Evolutionary conservation across 2,797 vertebrate genomes (phyloP).

Genomic region (Argentina silus): DNA sequence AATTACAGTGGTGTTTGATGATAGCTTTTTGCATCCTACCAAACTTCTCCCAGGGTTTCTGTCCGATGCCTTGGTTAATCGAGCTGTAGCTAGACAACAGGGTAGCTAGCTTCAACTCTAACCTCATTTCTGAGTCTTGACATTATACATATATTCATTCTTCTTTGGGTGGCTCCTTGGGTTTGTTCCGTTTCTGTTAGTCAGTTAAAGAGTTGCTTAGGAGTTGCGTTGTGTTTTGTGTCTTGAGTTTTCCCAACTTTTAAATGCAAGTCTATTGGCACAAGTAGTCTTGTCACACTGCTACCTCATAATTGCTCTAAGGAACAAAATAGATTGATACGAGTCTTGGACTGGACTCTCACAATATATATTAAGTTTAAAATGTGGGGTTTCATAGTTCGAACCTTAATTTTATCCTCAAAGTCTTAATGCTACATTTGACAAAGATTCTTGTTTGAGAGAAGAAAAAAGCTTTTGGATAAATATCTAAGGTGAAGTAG

Average conservation of each 20-base stretch:
- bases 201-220: too few relatives aligned
- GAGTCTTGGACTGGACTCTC: conserved; percentile 48
- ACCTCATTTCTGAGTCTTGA: too few relatives aligned
- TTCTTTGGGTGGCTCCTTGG: too few relatives aligned
- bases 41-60: conserved; percentile 47
- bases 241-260: conserved; percentile 44
- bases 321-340: conserved; percentile 73
- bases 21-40: conserved; percentile 57
- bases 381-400: conserved; percentile 34
- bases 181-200: too few relatives aligned
- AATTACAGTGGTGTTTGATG: conserved; percentile 37
- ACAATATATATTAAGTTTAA: conserved; percentile 75
- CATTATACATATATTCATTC: too few relatives aligned
- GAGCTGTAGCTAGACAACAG: conserved; percentile 30
- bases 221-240: conserved; percentile 45
- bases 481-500: conserved; percentile 41
- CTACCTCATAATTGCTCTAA: conserved; percentile 83
- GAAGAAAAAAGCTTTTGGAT: conserved; percentile 43
- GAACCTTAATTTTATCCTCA: conserved; percentile 1
- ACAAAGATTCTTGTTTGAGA: conserved; percentile 39
- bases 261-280: conserved; percentile 46
- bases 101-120: conserved; percentile 1
- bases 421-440: conserved; percentile 35
- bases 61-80: conserved; percentile 26
- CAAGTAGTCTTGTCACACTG: conserved; percentile 75